Conservation (phyloP, 2,888 invertebrate genomes). For the Leistus spinibarbis region DNA sequence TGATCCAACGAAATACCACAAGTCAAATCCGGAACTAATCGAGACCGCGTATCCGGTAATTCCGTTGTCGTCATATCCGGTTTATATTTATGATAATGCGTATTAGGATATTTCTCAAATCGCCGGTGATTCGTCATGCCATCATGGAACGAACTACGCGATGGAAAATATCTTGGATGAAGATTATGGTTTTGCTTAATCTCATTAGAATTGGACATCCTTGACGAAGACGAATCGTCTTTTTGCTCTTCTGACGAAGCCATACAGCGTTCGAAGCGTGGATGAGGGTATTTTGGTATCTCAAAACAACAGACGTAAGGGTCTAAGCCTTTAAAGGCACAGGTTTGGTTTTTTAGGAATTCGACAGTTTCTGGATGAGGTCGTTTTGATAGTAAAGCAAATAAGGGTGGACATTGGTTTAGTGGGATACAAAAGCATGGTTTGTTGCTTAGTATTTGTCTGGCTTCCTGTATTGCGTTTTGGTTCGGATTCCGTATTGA, state of each 20-base stretch:
- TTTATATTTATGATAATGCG: neutral
- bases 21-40: constrained; percentile 31
- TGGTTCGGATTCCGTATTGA: neutral
- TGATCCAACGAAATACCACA: constrained; percentile 29
- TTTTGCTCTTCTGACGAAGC: constrained; percentile 7
- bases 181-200: constrained; percentile 4
- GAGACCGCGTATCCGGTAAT: neutral
- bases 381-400: neutral
- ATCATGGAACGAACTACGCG: neutral
- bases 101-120: neutral
- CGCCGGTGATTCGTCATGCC: neutral
- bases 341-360: constrained; percentile 19
- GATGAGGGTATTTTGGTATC: neutral
- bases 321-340: constrained; percentile 31
- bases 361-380: constrained; percentile 12
- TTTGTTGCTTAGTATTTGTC: neutral
- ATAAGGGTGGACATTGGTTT: constrained; percentile 19
- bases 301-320: constrained; percentile 35
- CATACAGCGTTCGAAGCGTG: constrained; percentile 12
- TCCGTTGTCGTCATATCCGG: neutral
- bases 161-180: neutral
- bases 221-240: neutral
- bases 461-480: neutral
- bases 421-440: constrained; percentile 25
- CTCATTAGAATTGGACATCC: neutral